Evolutionary conservation across 2,797 vertebrate genomes (phyloP), one percentile per base, ranked within the genome.

Genomic region (Lithobates pipiens): DNA sequence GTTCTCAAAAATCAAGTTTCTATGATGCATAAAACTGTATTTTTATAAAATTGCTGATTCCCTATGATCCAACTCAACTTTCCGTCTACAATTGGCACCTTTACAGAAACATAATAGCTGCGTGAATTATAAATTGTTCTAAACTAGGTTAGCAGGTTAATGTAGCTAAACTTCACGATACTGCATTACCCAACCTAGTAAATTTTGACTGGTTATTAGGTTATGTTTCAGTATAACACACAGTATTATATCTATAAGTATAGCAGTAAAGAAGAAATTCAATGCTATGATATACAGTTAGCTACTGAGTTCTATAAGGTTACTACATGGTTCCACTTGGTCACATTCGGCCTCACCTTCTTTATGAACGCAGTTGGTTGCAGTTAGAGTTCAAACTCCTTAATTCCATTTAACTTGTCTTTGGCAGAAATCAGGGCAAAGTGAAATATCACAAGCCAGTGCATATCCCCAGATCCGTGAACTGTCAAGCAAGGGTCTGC

Each of bases 321-420:
- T 61, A 61, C 54, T 8, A 23, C 54, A 61, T 5, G 44, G 21
- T 23, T n/a, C 54, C 6, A 6, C 8, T 61, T 61, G 54, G 54
- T 57, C n/a, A 80, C 29, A 69, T 8, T 1, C 76, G 6, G 23
- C 72, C 85, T 87, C 63, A 87, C 85, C 85, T 87, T 79, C 50
- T 73, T 11, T 75, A 21, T 21, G 13, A 67, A 44, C 25, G 39
- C 32, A 61, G 76, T 25, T 61, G 44, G 18, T 75, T 61, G 57
- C 68, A 7, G 76, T 75, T 54, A 69, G 42, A 27, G n/a, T 21
- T 78, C 57, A 34, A 4, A 25, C 23, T 83, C 42, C 46, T 57
- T 39, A 61, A 54, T 73, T 44, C 81, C 81, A 79, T 87, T 77
- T 57, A 86, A 71, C 42, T 74, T 10, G 50, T 79, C n/a, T 63